Conservation (phyloP, 2,888 invertebrate genomes). For the Bombylius major region DNA sequence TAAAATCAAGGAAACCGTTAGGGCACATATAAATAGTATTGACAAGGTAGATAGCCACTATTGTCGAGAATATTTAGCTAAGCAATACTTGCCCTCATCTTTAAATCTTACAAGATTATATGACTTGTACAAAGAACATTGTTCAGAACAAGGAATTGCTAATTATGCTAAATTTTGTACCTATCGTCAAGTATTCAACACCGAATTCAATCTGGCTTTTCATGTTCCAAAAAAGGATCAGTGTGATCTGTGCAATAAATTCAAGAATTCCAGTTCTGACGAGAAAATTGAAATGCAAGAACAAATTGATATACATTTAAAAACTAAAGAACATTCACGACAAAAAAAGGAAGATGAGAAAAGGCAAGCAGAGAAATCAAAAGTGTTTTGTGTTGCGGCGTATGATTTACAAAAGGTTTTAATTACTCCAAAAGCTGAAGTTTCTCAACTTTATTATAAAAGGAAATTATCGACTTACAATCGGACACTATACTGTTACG, state of each 20-base stretch:
- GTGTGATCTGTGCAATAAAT: background rate
- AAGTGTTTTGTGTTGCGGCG: background rate
- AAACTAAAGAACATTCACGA: background rate
- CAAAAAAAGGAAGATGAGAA: background rate
- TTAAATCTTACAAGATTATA: no score
- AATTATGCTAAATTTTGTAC: no score
- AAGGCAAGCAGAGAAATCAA: background rate
- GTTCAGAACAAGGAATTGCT: no score
- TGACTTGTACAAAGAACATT: no score
- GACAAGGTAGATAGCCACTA: background rate
- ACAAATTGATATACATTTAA: no score
- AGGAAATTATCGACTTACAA: background rate
- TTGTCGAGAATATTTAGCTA: background rate
- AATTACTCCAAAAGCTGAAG: background rate
- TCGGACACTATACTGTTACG: background rate
- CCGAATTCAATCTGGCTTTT: no score
- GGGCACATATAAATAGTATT: background rate
- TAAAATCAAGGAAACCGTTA: background rate
- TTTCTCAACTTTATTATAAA: background rate
- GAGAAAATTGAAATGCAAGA: background rate
- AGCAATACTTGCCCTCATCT: background rate
- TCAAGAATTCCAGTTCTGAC: background rate
- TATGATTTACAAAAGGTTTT: background rate
- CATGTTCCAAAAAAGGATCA: no score
- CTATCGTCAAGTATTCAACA: no score